Conservation (phyloP, 2,797 vertebrate genomes). For the Steatocranus sp. region DNA sequence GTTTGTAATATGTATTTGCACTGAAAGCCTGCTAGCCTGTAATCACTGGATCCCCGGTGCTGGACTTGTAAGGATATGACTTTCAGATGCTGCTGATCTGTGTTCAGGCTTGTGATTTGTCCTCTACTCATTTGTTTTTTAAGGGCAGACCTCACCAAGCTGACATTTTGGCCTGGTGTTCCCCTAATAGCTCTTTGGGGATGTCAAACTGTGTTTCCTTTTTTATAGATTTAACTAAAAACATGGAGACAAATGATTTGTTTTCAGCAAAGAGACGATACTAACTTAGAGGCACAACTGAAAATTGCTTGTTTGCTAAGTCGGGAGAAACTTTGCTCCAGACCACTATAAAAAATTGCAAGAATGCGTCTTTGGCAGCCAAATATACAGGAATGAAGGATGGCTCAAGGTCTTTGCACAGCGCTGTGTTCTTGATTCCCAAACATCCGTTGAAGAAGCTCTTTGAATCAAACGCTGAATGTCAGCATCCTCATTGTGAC, state of each 20-base stretch:
- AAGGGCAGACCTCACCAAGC: not conserved
- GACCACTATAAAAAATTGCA: not conserved
- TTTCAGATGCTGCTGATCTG: not conserved
- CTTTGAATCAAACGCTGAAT: not conserved
- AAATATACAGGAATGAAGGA: not conserved
- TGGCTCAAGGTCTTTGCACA: not conserved
- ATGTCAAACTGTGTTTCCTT: not conserved
- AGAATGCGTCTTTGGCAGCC: not conserved
- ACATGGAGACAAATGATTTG: not conserved
- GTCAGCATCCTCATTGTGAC: conserved; percentile 20
- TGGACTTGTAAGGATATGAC: not conserved
- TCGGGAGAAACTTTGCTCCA: not conserved
- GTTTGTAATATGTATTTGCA: not conserved
- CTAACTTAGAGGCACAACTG: not conserved
- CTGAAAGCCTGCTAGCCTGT: not conserved
- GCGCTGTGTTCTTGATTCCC: not conserved
- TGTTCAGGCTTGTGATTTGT: not conserved
- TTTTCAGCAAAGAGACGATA: not conserved
- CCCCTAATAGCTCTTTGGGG: no score
- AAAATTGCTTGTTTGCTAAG: not conserved
- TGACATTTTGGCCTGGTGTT: not conserved
- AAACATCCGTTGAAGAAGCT: not conserved
- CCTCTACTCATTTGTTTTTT: not conserved
- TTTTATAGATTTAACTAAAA: not conserved
- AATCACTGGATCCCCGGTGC: fast-evolving